Evolutionary conservation across 2,888 invertebrate species (phyloP).

Genomic region (Acronicta alni): DNA sequence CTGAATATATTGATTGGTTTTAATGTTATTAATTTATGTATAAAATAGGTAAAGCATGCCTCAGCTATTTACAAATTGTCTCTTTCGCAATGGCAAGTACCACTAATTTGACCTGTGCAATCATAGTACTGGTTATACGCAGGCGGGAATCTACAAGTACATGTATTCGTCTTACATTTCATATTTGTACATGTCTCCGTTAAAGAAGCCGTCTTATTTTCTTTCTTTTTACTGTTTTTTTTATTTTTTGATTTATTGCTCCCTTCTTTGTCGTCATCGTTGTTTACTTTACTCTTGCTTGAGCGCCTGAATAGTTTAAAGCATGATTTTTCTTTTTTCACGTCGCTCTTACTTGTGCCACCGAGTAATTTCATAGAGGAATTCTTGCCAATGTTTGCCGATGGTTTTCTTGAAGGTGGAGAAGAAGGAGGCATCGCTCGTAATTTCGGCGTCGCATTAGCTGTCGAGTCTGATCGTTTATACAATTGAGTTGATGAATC

Average conservation of each 20-base stretch:
- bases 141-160: conserved; percentile 69
- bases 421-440: not conserved
- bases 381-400: not conserved
- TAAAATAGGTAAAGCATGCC: too few species aligned
- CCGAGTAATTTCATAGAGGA: not conserved
- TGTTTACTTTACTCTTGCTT: not conserved
- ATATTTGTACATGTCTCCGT: not conserved
- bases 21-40: not conserved
- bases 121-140: conserved; percentile 59
- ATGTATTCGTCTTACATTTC: conserved; percentile 33
- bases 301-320: not conserved
- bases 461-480: not conserved
- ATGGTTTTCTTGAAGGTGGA: not conserved
- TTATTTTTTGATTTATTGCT: conserved; percentile 2
- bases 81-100: conserved; percentile 62
- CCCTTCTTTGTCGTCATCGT: not conserved
- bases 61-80: conserved; percentile 20
- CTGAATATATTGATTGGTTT: too few species aligned
- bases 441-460: not conserved
- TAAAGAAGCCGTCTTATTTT: not conserved
- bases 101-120: conserved; percentile 68
- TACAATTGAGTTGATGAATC: too few species aligned
- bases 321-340: not conserved
- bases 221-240: not conserved
- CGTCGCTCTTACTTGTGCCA: not conserved